These are phyloP conservation scores for Oreochromis tanganicae DNA, from an alignment of 2,113 vertebrate species.

Conservation along the genomic window DNA sequence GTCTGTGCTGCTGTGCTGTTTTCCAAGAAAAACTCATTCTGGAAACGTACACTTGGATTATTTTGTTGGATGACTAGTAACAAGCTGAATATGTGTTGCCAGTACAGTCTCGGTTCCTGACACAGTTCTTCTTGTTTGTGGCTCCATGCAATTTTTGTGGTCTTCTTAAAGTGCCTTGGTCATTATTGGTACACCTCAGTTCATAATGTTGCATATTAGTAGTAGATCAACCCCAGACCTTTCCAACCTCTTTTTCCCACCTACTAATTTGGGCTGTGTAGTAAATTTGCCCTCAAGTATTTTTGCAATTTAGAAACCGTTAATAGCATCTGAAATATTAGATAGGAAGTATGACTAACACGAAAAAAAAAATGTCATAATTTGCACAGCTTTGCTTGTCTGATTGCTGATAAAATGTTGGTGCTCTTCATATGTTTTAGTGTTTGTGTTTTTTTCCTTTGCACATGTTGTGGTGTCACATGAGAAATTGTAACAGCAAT, in stretches of 20 bases:
- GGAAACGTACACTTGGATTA: not conserved
- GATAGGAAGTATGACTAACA: not conserved
- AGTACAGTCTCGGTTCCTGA: not conserved
- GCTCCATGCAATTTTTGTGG: not conserved
- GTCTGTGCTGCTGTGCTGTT: not conserved
- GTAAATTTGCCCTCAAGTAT: not conserved
- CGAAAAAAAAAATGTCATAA: not conserved
- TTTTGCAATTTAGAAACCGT: not conserved
- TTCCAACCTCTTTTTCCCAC: not conserved
- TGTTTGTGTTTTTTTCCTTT: not conserved
- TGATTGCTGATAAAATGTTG: not conserved
- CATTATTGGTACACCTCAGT: not conserved
- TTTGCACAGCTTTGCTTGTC: not conserved
- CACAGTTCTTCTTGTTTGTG: not conserved
- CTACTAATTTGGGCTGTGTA: not conserved
- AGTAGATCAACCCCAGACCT: not conserved
- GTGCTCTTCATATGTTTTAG: not conserved
- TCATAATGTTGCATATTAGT: not conserved
- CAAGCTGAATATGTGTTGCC: not conserved
- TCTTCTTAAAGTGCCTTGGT: not conserved
- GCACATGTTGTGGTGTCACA: not conserved
- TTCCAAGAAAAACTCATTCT: not conserved
- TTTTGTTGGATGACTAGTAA: not conserved
- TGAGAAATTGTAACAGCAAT: not conserved
- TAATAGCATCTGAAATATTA: not conserved